Conservation (phyloP, 2,113 vertebrate species). For the Brienomyrus longianalis region DNA sequence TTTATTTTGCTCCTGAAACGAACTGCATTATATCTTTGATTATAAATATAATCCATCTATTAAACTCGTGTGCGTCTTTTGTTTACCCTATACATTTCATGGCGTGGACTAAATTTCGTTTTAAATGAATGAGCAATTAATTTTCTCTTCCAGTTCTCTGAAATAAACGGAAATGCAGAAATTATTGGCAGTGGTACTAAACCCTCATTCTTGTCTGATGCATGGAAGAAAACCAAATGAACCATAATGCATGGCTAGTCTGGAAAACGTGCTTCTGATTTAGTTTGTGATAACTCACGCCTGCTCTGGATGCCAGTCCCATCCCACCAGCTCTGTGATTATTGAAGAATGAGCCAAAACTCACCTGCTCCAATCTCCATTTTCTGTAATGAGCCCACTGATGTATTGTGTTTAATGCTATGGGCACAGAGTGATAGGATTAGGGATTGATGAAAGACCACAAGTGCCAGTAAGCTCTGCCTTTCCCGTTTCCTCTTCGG, state of each 20-base stretch:
- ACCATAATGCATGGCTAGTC: not conserved
- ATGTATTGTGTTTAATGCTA: not conserved
- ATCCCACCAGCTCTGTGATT: not conserved
- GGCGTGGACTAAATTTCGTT: not conserved
- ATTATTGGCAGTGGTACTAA: not conserved
- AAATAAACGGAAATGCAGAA: not conserved
- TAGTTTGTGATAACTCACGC: not conserved
- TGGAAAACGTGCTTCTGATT: not conserved
- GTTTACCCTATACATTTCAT: not conserved
- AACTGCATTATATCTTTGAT: not conserved
- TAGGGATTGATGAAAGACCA: not conserved
- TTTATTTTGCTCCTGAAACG: not conserved
- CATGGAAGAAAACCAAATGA: constrained; percentile 4
- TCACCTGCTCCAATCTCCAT: not conserved
- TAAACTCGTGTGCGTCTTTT: not conserved
- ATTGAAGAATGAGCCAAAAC: not conserved
- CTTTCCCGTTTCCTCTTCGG: not conserved
- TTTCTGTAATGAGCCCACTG: not conserved
- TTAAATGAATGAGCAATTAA: not conserved
- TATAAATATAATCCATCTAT: not conserved
- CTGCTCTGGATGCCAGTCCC: not conserved
- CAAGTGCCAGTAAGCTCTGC: not conserved
- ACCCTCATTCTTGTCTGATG: not conserved
- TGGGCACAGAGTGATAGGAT: not conserved
- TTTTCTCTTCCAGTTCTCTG: not conserved